These are phyloP conservation scores for Hydrolagus affinis DNA, from an alignment of 2,113 vertebrate species.

Conservation along the genomic window DNA sequence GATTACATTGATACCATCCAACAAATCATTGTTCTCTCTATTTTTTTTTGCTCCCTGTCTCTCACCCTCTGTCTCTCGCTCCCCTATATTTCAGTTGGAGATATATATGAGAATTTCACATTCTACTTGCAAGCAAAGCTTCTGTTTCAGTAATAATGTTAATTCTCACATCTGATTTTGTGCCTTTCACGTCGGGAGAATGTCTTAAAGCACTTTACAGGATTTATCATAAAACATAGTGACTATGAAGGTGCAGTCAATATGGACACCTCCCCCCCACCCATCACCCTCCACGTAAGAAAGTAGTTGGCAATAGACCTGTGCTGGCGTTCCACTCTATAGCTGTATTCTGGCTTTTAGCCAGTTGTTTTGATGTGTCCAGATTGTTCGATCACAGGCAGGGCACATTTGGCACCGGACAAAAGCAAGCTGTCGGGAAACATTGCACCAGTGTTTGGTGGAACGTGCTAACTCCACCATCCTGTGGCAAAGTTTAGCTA, in stretches of 20 bases:
- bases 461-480: conserved; percentile 71
- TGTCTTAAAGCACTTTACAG: too few relatives aligned
- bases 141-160: too few relatives aligned
- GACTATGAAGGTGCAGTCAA: neutral
- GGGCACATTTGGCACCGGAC: conserved; percentile 54
- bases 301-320: neutral
- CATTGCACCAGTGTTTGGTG: conserved; percentile 61
- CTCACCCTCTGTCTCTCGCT: too few relatives aligned
- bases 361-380: conserved; percentile 58
- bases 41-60: too few relatives aligned
- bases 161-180: too few relatives aligned
- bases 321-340: conserved; percentile 33
- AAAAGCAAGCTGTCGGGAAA: conserved; percentile 50
- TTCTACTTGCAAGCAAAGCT: neutral
- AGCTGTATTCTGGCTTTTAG: conserved; percentile 42
- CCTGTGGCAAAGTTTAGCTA: conserved; percentile 77
- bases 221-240: too few relatives aligned
- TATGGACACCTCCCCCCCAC: neutral
- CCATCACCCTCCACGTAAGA: neutral
- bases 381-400: conserved; percentile 55
- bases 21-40: too few relatives aligned
- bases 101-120: neutral
- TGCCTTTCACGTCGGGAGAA: neutral
- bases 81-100: neutral
- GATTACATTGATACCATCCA: too few relatives aligned